Conservation (phyloP, 1,140 invertebrate genomes). For the Bombus difficillimus region DNA sequence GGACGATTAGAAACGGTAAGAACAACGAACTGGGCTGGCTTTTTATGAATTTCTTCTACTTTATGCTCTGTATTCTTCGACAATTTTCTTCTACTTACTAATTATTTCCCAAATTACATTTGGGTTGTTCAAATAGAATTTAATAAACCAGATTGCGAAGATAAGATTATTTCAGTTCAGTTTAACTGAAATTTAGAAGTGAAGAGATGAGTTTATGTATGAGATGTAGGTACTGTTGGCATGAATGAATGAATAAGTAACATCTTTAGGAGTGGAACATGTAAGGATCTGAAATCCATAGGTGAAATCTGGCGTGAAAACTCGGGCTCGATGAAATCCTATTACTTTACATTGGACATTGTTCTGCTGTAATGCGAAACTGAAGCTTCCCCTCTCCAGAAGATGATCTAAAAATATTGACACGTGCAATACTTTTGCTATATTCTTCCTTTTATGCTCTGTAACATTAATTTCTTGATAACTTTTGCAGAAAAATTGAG, state of each 20-base stretch:
- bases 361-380: constrained; percentile 9
- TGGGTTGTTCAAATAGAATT: too few species aligned
- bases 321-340: constrained; percentile 64
- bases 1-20: not conserved
- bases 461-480: not conserved
- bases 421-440: not conserved
- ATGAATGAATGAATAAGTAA: not conserved
- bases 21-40: not conserved
- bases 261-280: not conserved
- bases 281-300: constrained; percentile 55
- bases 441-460: too few species aligned
- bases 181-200: not conserved
- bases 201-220: not conserved
- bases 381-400: not conserved
- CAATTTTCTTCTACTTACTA: not conserved
- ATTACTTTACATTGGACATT: constrained; percentile 54
- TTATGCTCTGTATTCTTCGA: not conserved
- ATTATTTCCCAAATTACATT: too few species aligned
- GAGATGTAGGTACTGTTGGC: not conserved
- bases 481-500: not conserved
- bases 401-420: not conserved
- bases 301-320: constrained; percentile 72
- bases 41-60: not conserved
- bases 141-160: not conserved
- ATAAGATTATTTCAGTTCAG: not conserved